These are phyloP conservation scores for Porites cylindrica DNA, from an alignment of 92 coral and sea anemone genomes.

Conservation along the genomic window DNA sequence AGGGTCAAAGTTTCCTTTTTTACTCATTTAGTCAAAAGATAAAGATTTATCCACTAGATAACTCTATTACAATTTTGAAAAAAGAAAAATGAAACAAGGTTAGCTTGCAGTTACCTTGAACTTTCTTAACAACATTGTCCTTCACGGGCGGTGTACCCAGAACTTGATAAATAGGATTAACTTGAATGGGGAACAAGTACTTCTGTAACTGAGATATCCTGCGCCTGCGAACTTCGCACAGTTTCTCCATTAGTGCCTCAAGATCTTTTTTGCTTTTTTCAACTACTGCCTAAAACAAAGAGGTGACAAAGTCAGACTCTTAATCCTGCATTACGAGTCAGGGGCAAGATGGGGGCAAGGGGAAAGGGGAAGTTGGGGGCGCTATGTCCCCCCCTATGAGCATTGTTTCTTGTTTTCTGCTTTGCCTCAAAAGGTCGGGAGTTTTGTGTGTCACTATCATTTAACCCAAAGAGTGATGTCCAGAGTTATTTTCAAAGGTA, in stretches of 20 bases:
- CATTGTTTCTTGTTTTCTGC: no score
- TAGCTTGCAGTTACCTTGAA: constrained; percentile 45
- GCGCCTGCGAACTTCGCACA: constrained; percentile 70
- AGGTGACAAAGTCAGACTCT: not conserved
- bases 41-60: no score
- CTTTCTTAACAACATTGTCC: constrained; percentile 55
- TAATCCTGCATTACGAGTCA: no score
- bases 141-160: constrained; percentile 91
- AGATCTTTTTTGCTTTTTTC: constrained; percentile 72
- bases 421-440: no score
- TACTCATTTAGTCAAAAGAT: no score
- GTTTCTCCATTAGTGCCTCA: constrained; percentile 49
- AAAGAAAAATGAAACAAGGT: not conserved
- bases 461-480: no score
- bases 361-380: no score
- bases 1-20: no score
- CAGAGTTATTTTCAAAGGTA: no score
- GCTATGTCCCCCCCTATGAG: no score
- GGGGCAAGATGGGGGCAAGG: not conserved
- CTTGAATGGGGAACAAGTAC: constrained; percentile 87
- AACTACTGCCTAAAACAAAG: constrained; percentile 63
- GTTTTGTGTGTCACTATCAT: no score
- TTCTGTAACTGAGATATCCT: constrained; percentile 83
- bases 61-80: no score
- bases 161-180: constrained; percentile 83